Base-by-base conservation (phyloP, 1,140 invertebrate species). In the Drosophila orosa region DNA sequence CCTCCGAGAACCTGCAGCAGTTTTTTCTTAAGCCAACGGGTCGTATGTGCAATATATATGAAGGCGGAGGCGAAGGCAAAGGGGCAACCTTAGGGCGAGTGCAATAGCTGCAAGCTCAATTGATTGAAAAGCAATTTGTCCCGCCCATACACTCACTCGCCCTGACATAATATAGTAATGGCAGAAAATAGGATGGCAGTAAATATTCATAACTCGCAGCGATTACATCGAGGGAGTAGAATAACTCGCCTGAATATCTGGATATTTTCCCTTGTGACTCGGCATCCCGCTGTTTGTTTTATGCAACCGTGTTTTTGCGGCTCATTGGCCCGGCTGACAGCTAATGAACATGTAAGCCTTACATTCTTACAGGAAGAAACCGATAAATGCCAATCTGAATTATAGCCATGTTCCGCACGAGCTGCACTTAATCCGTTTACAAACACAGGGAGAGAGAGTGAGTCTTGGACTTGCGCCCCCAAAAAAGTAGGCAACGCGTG, bases 111-210 rank as follows among this genome's bases (percentile, higher is more conserved):
- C 79, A 77, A 69, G 71, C 75, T 89, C 84, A 87, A 87, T 87
- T 87, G 83, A 87, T 87, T 87, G 84, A 87, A 87, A 87, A 83
- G 84, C 84, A 79, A 87, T 87, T 87, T 83, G 78, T 59, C 22
- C 48, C 62, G 45, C 56, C 55, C 68, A 73, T 39, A 25, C 69
- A 48, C 57, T 45, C 69, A 42, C 57, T 45, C 47, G 15, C 35
- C 19, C 45, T 55, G 45, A 44, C 52, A 58, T 44, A 56, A 45
- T 33, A 40, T 39, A 69, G 45, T 75, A 59, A 57, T 68, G 73
- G 68, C 77, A 59, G 74, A 69, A 75, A 57, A 67, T 68, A 82
- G 74, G 68, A 85, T 81, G 61, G 33, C 82, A 71, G 67, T 71
- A 69, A 57, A 37, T 71, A 69, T 69, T 39, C 66, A 58, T 72